Conservation (phyloP, 2,888 invertebrate genomes). For the Phoronis australis region DNA sequence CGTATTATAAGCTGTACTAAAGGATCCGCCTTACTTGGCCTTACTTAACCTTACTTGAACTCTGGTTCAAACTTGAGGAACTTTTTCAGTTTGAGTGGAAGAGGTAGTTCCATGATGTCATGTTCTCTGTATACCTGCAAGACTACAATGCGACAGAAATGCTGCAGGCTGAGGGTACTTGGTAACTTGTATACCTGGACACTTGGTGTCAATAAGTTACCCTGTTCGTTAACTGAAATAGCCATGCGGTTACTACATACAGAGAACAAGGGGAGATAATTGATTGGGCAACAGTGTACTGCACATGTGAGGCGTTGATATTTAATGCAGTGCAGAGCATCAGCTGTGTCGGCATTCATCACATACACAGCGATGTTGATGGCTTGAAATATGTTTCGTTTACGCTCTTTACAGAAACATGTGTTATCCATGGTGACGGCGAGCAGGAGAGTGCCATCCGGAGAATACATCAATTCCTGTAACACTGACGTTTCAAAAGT, state of each 20-base stretch:
- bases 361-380: conserved; percentile 45
- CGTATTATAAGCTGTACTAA: too few relatives aligned
- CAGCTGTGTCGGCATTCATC: conserved; percentile 41
- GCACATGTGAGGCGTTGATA: conserved; percentile 48
- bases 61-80: conserved; percentile 48
- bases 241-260: conserved; percentile 49
- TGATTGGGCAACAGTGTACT: conserved; percentile 45
- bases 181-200: conserved; percentile 49
- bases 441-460: conserved; percentile 44
- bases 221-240: conserved; percentile 42
- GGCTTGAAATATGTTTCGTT: conserved; percentile 27
- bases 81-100: conserved; percentile 43
- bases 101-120: conserved; percentile 35
- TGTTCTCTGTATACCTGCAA: conserved; percentile 39
- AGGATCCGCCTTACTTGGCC: too few relatives aligned
- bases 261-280: conserved; percentile 48
- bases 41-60: too few relatives aligned
- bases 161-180: conserved; percentile 39
- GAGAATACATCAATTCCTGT: conserved; percentile 42
- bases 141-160: conserved; percentile 42
- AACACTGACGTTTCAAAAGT: conserved; percentile 39
- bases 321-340: conserved; percentile 47
- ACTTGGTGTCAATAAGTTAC: conserved; percentile 35
- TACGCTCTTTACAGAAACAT: conserved; percentile 45
- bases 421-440: conserved; percentile 38